Base-by-base conservation (phyloP, 2,113 vertebrate species). In the Nibea coibor region DNA sequence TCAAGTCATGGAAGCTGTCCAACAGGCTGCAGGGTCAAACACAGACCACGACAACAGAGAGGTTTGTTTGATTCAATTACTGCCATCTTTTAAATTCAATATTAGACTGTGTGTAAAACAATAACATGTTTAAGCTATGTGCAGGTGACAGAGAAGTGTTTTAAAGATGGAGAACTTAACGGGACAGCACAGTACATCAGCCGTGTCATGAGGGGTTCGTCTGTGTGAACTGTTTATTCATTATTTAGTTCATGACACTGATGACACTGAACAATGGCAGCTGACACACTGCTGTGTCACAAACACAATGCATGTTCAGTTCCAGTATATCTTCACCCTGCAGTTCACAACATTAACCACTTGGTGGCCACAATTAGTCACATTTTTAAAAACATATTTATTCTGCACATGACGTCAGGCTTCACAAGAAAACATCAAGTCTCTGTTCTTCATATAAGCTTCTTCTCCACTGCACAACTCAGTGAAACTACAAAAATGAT, bases 1-100 rank as follows among this genome's bases (percentile, higher is more conserved):
- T 93, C 82, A 96, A 74, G 85, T 95, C 94, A 1, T 95, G 93
- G 74, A 94, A 94, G 22, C 80, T 66, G 39, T 95, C 94, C 88
- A 95, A 79, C 43, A 95, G 76, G 79, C 94, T 95, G 85, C 24
- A 64, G 35, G 47, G 69, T 58, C 22, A 62, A 48, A 83, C 22
- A 61, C 14, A 28, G 42, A 54, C 73, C 75, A 11, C 42, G 12
- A 35, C 31, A 35, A 7, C 31, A 17, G 71, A 48, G 17, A 20
- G 35, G 3, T 39, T 14, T 2, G n/a, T 20, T 72, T 61, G 70
- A 28, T 31, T 42, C 20, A 17, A 48, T 65, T 4, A 26, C 35
- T 35, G 35, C 35, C 35, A 5, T 4, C 12, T 45, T 45, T 42
- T 22, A 15, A 22, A 19, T 20, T 20, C 31, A 20, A 14, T 6